Base-by-base conservation (phyloP, 2,113 vertebrate species). In the Nannobrachium achirus region DNA sequence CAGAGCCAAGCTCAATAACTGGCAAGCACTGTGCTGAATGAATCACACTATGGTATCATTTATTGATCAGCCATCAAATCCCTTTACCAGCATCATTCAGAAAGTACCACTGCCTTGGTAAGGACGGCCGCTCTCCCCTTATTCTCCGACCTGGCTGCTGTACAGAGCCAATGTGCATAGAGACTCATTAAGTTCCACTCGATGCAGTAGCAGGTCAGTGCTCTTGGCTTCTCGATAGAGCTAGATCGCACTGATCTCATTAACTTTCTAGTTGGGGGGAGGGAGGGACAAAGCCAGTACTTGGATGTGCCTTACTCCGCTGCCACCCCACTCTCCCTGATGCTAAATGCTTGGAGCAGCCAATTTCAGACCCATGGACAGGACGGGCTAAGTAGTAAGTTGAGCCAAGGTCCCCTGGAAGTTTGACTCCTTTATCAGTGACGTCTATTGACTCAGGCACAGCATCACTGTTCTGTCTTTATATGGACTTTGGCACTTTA, bases 401-500 rank as follows among this genome's bases (percentile, higher is more conserved):
- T 61, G 69, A 70, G 71, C 61, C 33, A 51, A 10, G 58, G 72
- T 73, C 46, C 18, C 62, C 62, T 83, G 70, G 80, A 86, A 82
- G 80, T 69, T 73, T 84, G 84, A 86, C 79, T 78, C 76, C 66
- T 79, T 75, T 86, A 84, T 84, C 83, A 88, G 50, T 78, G 71
- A 75, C 69, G 88, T 89, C 82, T 88, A 84, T 83, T 79, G 86
- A 84, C 84, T 84, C 65, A 15, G 62, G 69, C 69, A 44, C 38
- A 69, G 79, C 74, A 13, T 51, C 51, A 80, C 76, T 77, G 66
- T 56, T 71, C 66, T 78, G 66, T 71, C 70, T 86, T 77, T 79
- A 66, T 79, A 79, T 69, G 48, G 45, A 51, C 40, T 71, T 45
- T 14, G 11, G 53, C 53, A 70, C 80, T 78, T 85, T 73, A 69